Evolutionary conservation across 2,888 invertebrate species (phyloP), one percentile per base, ranked within the genome.

Genomic region (Drosophila kuntzei): DNA sequence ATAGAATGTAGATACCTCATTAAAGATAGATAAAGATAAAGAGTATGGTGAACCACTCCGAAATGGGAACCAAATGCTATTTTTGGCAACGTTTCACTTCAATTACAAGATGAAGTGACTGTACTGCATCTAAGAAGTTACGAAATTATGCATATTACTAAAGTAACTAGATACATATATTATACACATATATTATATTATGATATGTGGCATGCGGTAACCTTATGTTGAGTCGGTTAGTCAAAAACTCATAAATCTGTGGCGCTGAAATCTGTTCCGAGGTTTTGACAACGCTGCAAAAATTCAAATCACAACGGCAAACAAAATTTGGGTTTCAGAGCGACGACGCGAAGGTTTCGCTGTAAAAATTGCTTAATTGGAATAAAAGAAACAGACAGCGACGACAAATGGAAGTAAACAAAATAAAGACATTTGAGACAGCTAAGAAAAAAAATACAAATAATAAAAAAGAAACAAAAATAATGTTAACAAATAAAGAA

Each of bases 401-500:
- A 43, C 66, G 61, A 50, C 67, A 68, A 76, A 62, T 68, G 55
- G 47, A 47, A 62, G 60, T 72, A 78, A 62, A 61, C 34, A 60
- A 68, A 66, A 65, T 66, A 55, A 44, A 57, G 79, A 81, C 58
- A 82, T 79, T 85, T 67, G 79, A 82, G 70, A 59, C 49, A 47
- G 36, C 22, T 20, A 37, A 58, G 49, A 63, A 39, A 34, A 25
- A 32, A 75, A 8, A 16, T 47, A 55, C n/a, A n/a, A n/a, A n/a
- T n/a, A 8, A 16, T 51, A 55, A 8, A 43, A 68, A 59, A 5
- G n/a, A 66, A 60, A 32, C 39, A 29, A 14, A 29, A 57, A 43
- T 55, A 55, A 55, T 49, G 53, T 39, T 39, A 60, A 36, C 50
- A 61, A 64, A 61, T 59, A 51, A 36, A 69, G 57, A 63, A 59